Base-by-base conservation (phyloP, 2,888 invertebrate genomes). In the Scaptomyza tumidula region DNA sequence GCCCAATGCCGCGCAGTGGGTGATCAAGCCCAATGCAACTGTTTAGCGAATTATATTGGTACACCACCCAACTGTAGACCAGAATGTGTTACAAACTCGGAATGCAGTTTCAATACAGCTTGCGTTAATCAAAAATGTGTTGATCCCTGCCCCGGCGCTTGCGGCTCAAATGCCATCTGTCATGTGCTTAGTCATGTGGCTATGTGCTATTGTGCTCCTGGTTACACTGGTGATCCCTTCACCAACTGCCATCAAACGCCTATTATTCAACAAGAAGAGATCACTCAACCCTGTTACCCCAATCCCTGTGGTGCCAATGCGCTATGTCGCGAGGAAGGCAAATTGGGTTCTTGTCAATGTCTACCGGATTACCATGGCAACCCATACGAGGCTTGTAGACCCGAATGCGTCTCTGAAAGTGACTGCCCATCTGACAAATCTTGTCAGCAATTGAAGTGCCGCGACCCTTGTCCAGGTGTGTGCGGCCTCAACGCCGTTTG, bases 381-480 rank as follows among this genome's bases (percentile, higher is more conserved):
- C 82, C 95, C 95, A 24, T 96, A 96, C 79, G 94, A 95, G 87
- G 92, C 92, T 79, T 97, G 96, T 90, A 93, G 96, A 84, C 96
- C 96, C 1, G 96, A 96, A 92, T 96, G 96, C 90, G 94, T 94
- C n/a, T 93, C 95, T 6, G 95, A 96, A 89, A 94, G 96, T 7
- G 96, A 96, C 92, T 97, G 97, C 91, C 92, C 95, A n/a, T 93
- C 93, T 54, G 94, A 94, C 76, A 94, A 94, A 90, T 95, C 95
- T 74, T 96, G 96, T 86, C 93, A 95, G 4, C 94, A 94, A 76
- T 95, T 95, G 74, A 96, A 96, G 91, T 97, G 97, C 90, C 93
- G 93, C 87, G 95, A 97, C 92, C 96, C 96, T 16, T 97, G 96
- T 82, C 95, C 95, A 6, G 96, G 96, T 71, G 94, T 95, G 14